These are phyloP conservation scores for Pantelozetes paolii DNA, from an alignment of 2,888 invertebrate genomes.

Conservation along the genomic window DNA sequence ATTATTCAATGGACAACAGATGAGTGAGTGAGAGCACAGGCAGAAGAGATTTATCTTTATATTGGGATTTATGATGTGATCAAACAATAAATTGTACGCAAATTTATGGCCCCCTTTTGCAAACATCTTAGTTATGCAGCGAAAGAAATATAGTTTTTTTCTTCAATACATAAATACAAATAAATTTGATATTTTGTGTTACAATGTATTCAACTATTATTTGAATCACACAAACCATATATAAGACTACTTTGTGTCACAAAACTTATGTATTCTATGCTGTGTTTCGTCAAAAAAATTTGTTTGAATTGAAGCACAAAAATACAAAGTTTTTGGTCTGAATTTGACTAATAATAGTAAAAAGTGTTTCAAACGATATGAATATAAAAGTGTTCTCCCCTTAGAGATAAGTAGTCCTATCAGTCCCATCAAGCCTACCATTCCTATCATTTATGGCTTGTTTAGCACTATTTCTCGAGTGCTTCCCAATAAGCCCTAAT, in stretches of 20 bases:
- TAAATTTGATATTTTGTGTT: background rate
- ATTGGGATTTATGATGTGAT: conserved; percentile 12
- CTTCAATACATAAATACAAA: conserved; percentile 30
- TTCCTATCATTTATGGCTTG: conserved; percentile 36
- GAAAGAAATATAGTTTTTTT: conserved; percentile 12
- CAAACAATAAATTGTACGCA: conserved; percentile 12
- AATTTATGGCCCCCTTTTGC: conserved; percentile 16
- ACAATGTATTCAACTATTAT: conserved; percentile 2
- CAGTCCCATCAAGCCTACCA: conserved; percentile 20
- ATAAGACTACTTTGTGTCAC: background rate
- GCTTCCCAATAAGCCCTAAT: conserved; percentile 35
- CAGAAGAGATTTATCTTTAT: conserved; percentile 18
- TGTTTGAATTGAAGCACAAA: background rate
- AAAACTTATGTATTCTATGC: conserved; percentile 20
- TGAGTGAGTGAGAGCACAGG: background rate
- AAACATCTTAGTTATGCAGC: conserved; percentile 31
- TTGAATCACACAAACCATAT: background rate
- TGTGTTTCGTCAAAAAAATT: background rate
- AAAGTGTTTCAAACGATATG: conserved; percentile 31
- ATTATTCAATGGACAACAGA: conserved; percentile 33
- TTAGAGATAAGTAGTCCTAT: conserved; percentile 29
- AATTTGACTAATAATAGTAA: conserved; percentile 35
- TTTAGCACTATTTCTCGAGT: conserved; percentile 33
- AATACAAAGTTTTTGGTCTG: conserved; percentile 18
- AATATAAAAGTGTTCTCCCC: conserved; percentile 31